Evolutionary conservation across 2,888 invertebrate genomes (phyloP).

Genomic region (Cheilosia vulpina): DNA sequence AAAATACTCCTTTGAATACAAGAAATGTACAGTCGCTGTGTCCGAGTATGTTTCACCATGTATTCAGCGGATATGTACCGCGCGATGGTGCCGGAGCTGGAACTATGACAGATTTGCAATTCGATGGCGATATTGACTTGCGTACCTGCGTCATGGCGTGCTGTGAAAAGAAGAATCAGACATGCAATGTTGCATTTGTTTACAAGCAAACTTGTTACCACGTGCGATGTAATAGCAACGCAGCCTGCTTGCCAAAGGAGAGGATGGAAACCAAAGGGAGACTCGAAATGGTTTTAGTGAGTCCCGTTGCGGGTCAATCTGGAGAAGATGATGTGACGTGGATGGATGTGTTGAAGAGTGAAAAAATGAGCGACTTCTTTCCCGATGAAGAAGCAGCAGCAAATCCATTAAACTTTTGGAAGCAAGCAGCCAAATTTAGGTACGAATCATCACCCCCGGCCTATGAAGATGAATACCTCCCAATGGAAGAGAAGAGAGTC

Average conservation of each 20-base stretch:
- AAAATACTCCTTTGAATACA: conserved; percentile 48
- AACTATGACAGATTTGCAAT: conserved; percentile 84
- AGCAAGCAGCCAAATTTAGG: conserved; percentile 79
- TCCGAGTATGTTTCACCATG: conserved; percentile 81
- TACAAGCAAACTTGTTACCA: conserved; percentile 91
- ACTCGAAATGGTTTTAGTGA: conserved; percentile 91
- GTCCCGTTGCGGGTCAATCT: conserved; percentile 85
- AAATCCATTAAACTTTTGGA: conserved; percentile 81
- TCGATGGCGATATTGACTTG: conserved; percentile 86
- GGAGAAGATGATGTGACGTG: conserved; percentile 77
- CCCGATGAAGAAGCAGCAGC: conserved; percentile 76
- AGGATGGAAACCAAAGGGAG: conserved; percentile 86
- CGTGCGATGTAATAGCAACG: conserved; percentile 89
- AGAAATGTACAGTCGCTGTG: conserved; percentile 78
- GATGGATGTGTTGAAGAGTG: conserved; percentile 80
- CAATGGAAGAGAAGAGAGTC: conserved; percentile 80
- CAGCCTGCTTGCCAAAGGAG: conserved; percentile 88
- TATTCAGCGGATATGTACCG: conserved; percentile 83
- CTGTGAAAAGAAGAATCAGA: conserved; percentile 81
- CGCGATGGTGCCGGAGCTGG: conserved; percentile 86
- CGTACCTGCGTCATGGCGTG: conserved; percentile 87
- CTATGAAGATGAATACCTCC: conserved; percentile 81
- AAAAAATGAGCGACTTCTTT: conserved; percentile 76
- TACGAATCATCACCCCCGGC: conserved; percentile 75
- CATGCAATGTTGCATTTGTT: conserved; percentile 92